Evolutionary conservation across 2,797 vertebrate species (phyloP).

Genomic region (Eulemur mongoz): DNA sequence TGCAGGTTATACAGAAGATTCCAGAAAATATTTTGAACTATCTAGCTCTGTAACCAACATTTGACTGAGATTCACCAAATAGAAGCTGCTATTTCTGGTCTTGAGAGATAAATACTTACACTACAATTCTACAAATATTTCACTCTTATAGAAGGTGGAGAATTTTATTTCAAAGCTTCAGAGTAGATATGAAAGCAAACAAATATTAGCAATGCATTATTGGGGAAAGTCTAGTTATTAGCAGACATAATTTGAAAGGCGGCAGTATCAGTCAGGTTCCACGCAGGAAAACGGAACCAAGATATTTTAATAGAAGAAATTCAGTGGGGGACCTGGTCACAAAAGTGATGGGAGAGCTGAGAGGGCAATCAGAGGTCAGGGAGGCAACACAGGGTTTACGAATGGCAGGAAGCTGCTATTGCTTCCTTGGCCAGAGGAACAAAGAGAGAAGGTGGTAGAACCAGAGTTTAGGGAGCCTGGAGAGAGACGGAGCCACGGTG

Average conservation of each 20-base stretch:
- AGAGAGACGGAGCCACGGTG: not conserved
- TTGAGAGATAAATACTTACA: not conserved
- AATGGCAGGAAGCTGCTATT: not conserved
- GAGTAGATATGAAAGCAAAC: not conserved
- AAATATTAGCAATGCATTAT: not conserved
- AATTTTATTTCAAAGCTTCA: not conserved
- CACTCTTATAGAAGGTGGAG: not conserved
- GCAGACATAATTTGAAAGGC: not conserved
- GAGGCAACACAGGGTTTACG: not conserved
- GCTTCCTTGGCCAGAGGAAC: not conserved
- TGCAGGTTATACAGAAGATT: not conserved
- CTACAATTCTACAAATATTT: not conserved
- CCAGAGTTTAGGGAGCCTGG: not conserved
- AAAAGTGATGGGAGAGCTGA: not conserved
- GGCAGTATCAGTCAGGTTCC: not conserved
- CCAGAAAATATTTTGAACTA: not conserved
- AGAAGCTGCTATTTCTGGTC: not conserved
- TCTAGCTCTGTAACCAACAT: not conserved
- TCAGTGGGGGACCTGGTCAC: not conserved
- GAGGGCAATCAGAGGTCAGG: not conserved
- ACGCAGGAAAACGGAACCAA: not conserved
- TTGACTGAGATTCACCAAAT: not conserved
- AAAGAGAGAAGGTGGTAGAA: not conserved
- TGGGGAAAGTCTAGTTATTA: not conserved
- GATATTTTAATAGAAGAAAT: not conserved